These are phyloP conservation scores for Chrysomallon squamiferum DNA, from an alignment of 1,140 invertebrate genomes.

Conservation along the genomic window DNA sequence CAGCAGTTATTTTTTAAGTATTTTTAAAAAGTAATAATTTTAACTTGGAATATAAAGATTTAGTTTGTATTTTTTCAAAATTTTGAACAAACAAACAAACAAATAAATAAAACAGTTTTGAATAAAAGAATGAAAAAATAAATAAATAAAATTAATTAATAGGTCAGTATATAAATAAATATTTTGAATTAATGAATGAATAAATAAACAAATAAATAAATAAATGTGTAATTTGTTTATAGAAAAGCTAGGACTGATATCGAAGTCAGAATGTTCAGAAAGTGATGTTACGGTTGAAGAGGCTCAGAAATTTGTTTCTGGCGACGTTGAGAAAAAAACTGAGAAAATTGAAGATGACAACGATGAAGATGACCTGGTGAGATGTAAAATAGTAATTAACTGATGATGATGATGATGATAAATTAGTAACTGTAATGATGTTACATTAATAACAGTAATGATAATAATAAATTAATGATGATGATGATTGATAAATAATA, in stretches of 20 bases:
- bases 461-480: too few relatives aligned
- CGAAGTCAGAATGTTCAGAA: constrained; percentile 38
- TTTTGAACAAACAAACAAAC: too few relatives aligned
- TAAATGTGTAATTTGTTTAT: neutral
- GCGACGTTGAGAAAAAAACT: constrained; percentile 30
- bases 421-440: too few relatives aligned
- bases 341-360: constrained; percentile 20
- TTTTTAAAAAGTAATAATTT: neutral
- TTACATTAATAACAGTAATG: too few relatives aligned
- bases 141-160: too few relatives aligned
- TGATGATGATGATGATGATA: too few relatives aligned
- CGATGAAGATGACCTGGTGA: constrained; percentile 39
- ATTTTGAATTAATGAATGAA: neutral
- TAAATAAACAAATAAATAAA: neutral
- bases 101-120: too few relatives aligned
- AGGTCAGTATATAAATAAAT: neutral
- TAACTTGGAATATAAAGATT: neutral
- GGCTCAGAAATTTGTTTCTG: constrained; percentile 29
- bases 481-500: too few relatives aligned
- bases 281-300: constrained; percentile 33
- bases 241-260: constrained; percentile 42
- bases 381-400: too few relatives aligned
- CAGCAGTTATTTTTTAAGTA: neutral
- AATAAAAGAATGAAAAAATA: too few relatives aligned
- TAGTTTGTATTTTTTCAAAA: neutral